These are phyloP conservation scores for Hafferia zeledoni DNA, from an alignment of 2,797 vertebrate genomes.

Conservation along the genomic window DNA sequence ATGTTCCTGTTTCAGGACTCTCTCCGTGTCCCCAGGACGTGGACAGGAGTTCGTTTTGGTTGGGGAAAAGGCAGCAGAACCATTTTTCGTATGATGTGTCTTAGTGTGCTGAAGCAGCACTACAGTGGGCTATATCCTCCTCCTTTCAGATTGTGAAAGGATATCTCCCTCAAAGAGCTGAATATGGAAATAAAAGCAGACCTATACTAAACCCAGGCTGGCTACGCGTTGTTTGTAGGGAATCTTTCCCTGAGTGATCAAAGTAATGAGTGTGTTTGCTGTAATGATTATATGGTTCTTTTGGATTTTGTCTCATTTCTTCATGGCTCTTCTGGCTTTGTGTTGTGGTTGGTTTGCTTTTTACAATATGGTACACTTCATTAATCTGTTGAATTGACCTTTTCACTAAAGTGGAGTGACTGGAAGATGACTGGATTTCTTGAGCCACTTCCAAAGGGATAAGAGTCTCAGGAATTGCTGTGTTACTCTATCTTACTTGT, in stretches of 20 bases:
- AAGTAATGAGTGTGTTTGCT: background rate
- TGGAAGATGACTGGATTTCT: background rate
- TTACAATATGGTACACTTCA: background rate
- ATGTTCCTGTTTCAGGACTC: slow-evolving; percentile 68
- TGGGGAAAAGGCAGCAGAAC: slow-evolving; percentile 42
- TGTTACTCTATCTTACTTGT: background rate
- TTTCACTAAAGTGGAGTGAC: background rate
- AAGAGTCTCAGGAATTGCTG: background rate
- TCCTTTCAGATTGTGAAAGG: slow-evolving; percentile 87
- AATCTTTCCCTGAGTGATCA: background rate
- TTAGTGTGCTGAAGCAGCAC: slow-evolving; percentile 85
- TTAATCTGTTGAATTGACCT: background rate
- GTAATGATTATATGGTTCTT: background rate
- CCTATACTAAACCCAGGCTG: slow-evolving; percentile 65
- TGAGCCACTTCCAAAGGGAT: background rate
- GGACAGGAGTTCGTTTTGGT: slow-evolving; percentile 29
- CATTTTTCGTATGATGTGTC: slow-evolving; percentile 68
- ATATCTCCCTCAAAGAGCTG: slow-evolving; percentile 69
- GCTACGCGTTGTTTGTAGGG: slow-evolving; percentile 51
- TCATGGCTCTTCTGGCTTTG: background rate
- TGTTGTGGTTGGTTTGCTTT: background rate
- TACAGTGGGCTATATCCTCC: slow-evolving; percentile 90
- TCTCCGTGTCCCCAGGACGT: slow-evolving; percentile 43
- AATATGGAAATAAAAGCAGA: slow-evolving; percentile 82
- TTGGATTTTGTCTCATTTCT: background rate